Evolutionary conservation across 2,797 vertebrate genomes (phyloP).

Genomic region (Pogonophryne albipinna): DNA sequence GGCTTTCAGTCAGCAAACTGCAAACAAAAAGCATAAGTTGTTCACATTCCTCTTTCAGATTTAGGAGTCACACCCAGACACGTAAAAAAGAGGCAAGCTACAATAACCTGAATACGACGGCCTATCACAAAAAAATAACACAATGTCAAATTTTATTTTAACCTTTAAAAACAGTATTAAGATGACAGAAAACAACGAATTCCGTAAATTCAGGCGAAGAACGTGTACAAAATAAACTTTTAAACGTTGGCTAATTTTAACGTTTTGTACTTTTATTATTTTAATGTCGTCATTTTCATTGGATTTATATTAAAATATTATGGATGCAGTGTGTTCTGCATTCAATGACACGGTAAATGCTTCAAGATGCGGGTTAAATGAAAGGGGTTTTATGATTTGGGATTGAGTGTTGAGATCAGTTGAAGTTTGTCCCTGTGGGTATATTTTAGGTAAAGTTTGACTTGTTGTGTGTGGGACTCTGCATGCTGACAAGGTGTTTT

Average conservation of each 20-base stretch:
- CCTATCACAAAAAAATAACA: neutral
- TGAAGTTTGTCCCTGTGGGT: neutral
- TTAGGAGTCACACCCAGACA: conserved; percentile 33
- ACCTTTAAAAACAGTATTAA: neutral
- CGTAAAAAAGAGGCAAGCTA: neutral
- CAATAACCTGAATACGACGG: neutral
- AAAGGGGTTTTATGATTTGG: neutral
- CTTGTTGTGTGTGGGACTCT: conserved; percentile 19
- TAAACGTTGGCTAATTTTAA: neutral
- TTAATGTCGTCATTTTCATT: neutral
- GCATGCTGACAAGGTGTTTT: conserved; percentile 69
- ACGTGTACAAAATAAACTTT: neutral
- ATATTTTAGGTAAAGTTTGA: neutral
- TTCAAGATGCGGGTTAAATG: neutral
- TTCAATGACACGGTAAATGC: neutral
- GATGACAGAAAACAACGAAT: too few relatives aligned
- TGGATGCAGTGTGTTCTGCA: neutral
- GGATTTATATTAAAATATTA: neutral
- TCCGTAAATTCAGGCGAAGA: neutral
- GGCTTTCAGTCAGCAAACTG: conserved; percentile 60
- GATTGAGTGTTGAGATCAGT: neutral
- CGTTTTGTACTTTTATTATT: neutral
- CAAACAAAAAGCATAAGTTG: conserved; percentile 54
- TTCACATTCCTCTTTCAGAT: conserved; percentile 18
- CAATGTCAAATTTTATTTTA: neutral